Percentiles rank a stretch among this genome's conserved stretches.
Evolutionary conservation across 1,140 invertebrate genomes (phyloP).

Genomic region (Bombus affinis): DNA sequence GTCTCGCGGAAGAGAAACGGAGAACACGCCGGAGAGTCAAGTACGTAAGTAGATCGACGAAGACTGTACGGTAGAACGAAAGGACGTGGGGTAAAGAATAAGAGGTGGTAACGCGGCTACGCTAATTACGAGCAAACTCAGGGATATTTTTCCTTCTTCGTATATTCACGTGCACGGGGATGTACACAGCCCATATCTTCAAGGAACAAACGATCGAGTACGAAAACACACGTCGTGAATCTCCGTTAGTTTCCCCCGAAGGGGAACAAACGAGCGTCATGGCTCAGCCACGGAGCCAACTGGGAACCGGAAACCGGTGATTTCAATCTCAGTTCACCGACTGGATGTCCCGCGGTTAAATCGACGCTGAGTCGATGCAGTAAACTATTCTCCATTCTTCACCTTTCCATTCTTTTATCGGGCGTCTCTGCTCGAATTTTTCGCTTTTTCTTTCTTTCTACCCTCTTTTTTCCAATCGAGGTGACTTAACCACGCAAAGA

Average conservation of each 20-base stretch:
- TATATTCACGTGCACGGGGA: neutral
- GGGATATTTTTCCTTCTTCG: slow-evolving; percentile 38
- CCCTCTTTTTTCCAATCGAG: too few species aligned
- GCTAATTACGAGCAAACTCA: slow-evolving; percentile 55
- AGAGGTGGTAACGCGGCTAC: slow-evolving; percentile 40
- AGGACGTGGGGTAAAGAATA: slow-evolving; percentile 15
- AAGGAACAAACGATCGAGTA: slow-evolving; percentile 40
- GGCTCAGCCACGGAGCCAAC: slow-evolving; percentile 63
- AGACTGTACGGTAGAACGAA: too few species aligned
- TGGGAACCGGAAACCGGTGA: slow-evolving; percentile 74
- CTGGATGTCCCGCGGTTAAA: slow-evolving; percentile 27
- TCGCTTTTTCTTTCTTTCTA: neutral
- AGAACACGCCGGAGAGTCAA: neutral
- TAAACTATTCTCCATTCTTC: neutral
- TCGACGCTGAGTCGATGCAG: slow-evolving; percentile 2
- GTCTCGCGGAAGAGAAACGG: neutral
- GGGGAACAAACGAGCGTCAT: slow-evolving; percentile 73
- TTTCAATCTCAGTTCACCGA: slow-evolving; percentile 66
- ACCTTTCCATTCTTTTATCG: neutral
- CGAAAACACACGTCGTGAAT: slow-evolving; percentile 54
- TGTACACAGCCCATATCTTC: neutral
- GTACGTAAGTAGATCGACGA: too few species aligned
- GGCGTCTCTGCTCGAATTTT: neutral
- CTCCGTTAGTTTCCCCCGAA: slow-evolving; percentile 64
- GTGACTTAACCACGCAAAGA: too few species aligned